Base-by-base conservation (phyloP, 2,888 invertebrate species). In the Parascotia fuliginaria region DNA sequence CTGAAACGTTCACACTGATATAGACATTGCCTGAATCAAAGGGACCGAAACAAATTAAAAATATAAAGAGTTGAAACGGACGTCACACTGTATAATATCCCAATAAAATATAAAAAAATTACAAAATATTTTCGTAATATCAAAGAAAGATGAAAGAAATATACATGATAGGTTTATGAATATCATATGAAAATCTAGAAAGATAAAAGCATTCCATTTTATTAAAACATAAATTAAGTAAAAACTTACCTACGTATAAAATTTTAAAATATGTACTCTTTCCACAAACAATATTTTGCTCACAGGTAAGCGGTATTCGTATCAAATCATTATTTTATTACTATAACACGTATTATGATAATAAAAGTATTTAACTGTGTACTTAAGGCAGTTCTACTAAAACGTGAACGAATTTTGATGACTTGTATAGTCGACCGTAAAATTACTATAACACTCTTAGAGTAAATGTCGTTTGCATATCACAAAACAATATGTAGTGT, bases 331-430 rank as follows among this genome's bases (percentile, higher is more conserved):
- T 39, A 55, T 44, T 46, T 46, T 60, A 55, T 54, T 50, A 55
- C 56, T 54, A 58, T 55, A 42, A 50, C 42, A 45, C 45, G 45
- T 46, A 56, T 41, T 28, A 27, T 34, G 34, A 37, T 52, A 55
- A 62, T 61, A 67, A 62, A 67, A 59, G 13, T 24, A 3, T 55
- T 56, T 62, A 47, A 62, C 60, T 50, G 42, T 41, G 37, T 5
- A 42, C 22, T 48, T 46, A 47, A 68, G 67, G 67, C 67, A 65
- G 65, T 65, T 62, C 24, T 65, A 56, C 51, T 60, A 55, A 56
- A 60, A 57, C 44, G 42, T 53, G 27, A 52, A 31, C 28, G 63
- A 59, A 68, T 67, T 58, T 46, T 56, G 53, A 68, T 67, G 65
- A 64, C 55, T 59, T 32, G 60, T 51, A 47, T 42, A 54, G 40